A percentile compares a stretch with the other conserved stretches of the same genome.
Evolutionary conservation across 2,113 vertebrate genomes (phyloP).

Genomic region (Mus spicilegus): DNA sequence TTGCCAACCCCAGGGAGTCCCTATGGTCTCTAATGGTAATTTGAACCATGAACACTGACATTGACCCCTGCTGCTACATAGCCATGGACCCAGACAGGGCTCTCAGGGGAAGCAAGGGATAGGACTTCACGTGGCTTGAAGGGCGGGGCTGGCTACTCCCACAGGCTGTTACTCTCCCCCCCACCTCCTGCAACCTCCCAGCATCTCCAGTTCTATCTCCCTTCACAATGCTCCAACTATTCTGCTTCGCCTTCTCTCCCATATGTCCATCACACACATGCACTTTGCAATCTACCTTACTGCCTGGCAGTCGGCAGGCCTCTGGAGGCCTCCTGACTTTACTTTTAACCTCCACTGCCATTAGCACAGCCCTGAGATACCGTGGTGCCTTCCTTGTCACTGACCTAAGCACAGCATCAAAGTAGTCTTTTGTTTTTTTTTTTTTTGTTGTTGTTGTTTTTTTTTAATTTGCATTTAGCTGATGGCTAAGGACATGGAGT

Average conservation of each 20-base stretch:
- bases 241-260: neutral
- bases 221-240: neutral
- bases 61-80: neutral
- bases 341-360: neutral
- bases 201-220: neutral
- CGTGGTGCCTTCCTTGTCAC: neutral
- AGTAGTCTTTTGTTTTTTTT: neutral
- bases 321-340: neutral
- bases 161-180: neutral
- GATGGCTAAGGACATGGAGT: neutral
- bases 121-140: neutral
- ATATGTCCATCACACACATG: neutral
- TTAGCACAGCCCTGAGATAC: neutral
- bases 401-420: neutral
- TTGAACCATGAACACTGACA: neutral
- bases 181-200: too few relatives aligned
- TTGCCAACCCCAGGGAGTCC: neutral
- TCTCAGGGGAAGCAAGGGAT: neutral
- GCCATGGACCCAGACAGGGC: neutral
- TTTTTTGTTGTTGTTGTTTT: too few relatives aligned
- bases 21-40: neutral
- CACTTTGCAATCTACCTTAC: neutral
- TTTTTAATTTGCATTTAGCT: neutral
- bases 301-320: neutral
- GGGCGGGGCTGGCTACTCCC: neutral